phyloP scores from a whole-genome alignment of 2,797 vertebrate species.

The Phrynocephalus vlangalii region DNA sequence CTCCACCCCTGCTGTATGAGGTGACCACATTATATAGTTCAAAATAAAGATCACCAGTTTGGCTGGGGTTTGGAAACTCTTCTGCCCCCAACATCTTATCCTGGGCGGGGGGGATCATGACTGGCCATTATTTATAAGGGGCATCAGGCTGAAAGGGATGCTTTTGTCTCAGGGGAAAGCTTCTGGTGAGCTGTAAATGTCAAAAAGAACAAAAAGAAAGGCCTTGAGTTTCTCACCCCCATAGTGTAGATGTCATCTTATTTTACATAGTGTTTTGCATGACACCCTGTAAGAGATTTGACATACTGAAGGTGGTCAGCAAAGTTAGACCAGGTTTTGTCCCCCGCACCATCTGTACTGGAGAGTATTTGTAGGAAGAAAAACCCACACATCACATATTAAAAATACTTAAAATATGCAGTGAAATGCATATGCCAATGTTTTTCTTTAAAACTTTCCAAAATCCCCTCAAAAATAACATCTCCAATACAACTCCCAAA shows the following conservation, averaged over 20 bases:
- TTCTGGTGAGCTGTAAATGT: not conserved
- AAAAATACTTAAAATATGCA: not conserved
- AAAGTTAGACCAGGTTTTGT: slow-evolving; percentile 7
- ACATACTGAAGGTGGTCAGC: not conserved
- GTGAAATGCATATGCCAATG: slow-evolving; percentile 22
- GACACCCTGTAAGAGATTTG: not conserved
- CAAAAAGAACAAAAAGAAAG: no score
- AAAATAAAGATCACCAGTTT: no score
- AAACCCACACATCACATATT: not conserved
- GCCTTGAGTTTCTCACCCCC: no score
- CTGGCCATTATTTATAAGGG: no score
- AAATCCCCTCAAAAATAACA: not conserved
- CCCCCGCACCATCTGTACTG: slow-evolving; percentile 13
- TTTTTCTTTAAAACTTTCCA: not conserved
- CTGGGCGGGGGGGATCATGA: no score
- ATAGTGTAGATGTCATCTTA: not conserved
- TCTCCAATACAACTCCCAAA: not conserved
- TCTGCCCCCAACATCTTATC: not conserved
- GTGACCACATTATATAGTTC: not conserved
- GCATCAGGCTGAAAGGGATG: not conserved
- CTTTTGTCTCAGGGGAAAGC: not conserved
- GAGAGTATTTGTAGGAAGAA: not conserved
- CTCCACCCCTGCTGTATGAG: not conserved
- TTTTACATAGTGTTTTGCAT: not conserved
- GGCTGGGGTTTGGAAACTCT: not conserved